Evolutionary conservation across 2,113 vertebrate species (phyloP).

Genomic region (Hassar affinis): DNA sequence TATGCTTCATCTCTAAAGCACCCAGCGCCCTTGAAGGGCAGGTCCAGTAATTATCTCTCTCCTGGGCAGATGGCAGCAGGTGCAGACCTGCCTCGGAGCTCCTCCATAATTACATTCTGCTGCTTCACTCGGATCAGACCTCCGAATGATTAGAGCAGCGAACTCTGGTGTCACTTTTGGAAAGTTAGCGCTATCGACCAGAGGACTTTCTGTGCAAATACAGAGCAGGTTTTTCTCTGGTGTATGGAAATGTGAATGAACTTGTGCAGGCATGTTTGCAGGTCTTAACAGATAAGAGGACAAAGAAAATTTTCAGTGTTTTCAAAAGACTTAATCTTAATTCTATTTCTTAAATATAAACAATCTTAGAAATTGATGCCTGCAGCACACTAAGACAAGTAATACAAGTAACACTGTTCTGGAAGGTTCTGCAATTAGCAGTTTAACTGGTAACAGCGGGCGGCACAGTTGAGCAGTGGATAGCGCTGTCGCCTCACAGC

Average conservation of each 20-base stretch:
- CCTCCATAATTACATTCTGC: conserved; percentile 54
- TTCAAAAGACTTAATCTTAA: no score
- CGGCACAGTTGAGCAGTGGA: no score
- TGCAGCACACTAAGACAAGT: no score
- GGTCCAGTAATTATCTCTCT: conserved; percentile 54
- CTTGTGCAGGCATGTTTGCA: not conserved
- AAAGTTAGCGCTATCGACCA: conserved; percentile 10
- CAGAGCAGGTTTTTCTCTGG: not conserved
- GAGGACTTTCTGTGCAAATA: conserved; percentile 21
- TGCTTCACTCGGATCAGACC: conserved; percentile 46
- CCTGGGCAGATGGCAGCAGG: conserved; percentile 52
- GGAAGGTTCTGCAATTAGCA: no score
- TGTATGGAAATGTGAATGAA: not conserved
- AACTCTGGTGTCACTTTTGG: conserved; percentile 43
- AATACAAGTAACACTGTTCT: no score
- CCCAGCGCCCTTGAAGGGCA: conserved; percentile 52
- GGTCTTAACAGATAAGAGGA: no score
- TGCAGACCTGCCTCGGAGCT: conserved; percentile 53
- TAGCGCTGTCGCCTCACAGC: no score
- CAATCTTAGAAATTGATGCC: no score
- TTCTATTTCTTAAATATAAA: no score
- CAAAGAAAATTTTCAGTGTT: no score
- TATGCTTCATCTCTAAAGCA: conserved; percentile 24
- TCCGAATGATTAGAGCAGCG: conserved; percentile 40
- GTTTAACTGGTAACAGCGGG: no score